These are phyloP conservation scores for Prionailurus viverrinus DNA, from an alignment of 2,113 vertebrate species.

Conservation along the genomic window DNA sequence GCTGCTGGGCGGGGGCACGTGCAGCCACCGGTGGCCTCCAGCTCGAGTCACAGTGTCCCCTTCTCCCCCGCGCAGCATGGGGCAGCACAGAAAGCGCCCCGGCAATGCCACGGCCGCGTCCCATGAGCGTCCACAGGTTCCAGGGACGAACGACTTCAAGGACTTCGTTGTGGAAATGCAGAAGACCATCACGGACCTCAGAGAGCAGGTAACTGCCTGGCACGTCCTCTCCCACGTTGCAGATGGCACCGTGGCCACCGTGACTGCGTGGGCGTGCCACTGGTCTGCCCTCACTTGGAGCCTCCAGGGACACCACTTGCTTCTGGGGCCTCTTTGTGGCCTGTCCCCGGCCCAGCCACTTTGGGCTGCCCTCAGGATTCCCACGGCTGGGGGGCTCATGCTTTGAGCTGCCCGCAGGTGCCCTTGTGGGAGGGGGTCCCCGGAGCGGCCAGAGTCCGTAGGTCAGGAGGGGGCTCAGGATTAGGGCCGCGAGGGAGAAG, in stretches of 20 bases:
- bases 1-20: neutral
- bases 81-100: conserved; percentile 77
- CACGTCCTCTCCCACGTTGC: rapidly evolving
- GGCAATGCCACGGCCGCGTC: conserved; percentile 88
- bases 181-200: conserved; percentile 96
- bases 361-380: rapidly evolving
- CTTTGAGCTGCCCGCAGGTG: neutral
- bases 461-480: neutral
- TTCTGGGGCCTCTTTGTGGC: neutral
- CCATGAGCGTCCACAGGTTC: conserved; percentile 83
- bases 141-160: conserved; percentile 91
- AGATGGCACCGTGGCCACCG: neutral
- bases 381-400: no score
- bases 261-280: rapidly evolving
- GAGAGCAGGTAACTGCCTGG: conserved; percentile 91
- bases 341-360: rapidly evolving
- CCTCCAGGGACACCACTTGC: neutral
- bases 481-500: neutral
- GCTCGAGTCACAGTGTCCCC: neutral
- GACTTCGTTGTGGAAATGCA: conserved; percentile 97
- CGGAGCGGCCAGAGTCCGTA: neutral
- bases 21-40: neutral
- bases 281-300: rapidly evolving
- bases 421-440: rapidly evolving
- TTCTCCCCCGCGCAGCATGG: conserved; percentile 80